These are phyloP conservation scores for Poeciliopsis occidentalis DNA, from an alignment of 2,113 vertebrate species.

Conservation along the genomic window DNA sequence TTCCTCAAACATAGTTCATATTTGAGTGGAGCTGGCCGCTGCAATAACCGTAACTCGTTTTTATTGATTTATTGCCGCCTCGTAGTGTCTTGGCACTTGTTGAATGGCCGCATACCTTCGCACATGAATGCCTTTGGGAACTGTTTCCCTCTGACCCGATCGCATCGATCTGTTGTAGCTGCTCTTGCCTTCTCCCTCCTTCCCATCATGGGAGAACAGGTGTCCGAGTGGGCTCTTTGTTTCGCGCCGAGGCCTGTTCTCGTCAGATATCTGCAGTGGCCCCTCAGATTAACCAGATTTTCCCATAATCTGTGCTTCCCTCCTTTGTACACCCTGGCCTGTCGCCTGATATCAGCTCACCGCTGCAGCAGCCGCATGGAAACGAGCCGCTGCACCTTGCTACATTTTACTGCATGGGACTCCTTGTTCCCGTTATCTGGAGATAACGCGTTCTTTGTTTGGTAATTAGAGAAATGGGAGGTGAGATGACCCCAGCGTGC, in stretches of 20 bases:
- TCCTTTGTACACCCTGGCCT: neutral
- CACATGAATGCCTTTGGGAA: neutral
- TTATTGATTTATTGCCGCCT: conserved; percentile 23
- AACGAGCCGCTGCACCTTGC: neutral
- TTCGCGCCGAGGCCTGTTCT: conserved; percentile 7
- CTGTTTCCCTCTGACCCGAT: conserved; percentile 6
- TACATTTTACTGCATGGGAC: conserved; percentile 13
- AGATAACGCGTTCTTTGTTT: neutral
- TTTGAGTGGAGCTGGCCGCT: neutral
- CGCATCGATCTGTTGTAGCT: neutral
- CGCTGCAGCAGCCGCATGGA: neutral
- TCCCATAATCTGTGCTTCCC: conserved; percentile 42
- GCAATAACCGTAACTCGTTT: conserved; percentile 5
- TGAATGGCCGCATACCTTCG: conserved; percentile 42
- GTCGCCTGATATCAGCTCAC: neutral
- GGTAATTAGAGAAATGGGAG: neutral
- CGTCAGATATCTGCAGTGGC: conserved; percentile 18
- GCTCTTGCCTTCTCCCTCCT: neutral
- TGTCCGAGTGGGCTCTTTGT: conserved; percentile 71
- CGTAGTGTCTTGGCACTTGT: conserved; percentile 53
- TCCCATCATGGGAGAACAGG: conserved; percentile 47
- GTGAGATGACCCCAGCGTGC: neutral
- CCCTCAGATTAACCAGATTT: conserved; percentile 33
- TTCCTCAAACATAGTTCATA: neutral
- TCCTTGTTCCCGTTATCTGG: neutral